These are phyloP conservation scores for Patiria miniata DNA, from an alignment of 35 echinoderm and acorn worm genomes.

Conservation along the genomic window DNA sequence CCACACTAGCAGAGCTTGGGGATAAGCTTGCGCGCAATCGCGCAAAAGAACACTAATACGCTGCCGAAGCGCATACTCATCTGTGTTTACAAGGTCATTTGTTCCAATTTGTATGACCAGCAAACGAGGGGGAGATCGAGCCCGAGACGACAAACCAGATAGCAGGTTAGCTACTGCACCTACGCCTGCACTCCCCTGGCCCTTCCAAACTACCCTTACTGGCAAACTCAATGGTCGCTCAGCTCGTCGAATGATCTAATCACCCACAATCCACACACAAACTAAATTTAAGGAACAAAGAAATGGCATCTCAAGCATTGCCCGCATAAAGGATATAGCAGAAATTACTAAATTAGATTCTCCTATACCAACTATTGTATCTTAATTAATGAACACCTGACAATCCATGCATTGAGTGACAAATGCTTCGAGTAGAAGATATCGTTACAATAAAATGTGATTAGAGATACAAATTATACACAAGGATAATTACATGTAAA, in stretches of 20 bases:
- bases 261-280: background rate
- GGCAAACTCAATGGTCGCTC: background rate
- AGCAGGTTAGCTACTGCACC: background rate
- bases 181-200: background rate
- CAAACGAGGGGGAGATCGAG: background rate
- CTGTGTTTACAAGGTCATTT: background rate
- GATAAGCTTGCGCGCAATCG: background rate
- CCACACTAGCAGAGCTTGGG: background rate
- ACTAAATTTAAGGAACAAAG: background rate
- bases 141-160: background rate
- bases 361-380: too few species aligned
- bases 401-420: background rate
- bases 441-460: background rate
- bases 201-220: background rate
- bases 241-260: background rate
- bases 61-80: background rate
- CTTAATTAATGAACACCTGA: background rate
- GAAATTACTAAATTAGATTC: too few species aligned
- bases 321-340: too few species aligned
- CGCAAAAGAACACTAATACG: background rate
- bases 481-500: background rate
- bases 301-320: too few species aligned
- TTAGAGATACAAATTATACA: background rate
- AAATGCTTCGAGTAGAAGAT: too few species aligned
- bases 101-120: background rate